Conservation (phyloP, 2,888 invertebrate species). For the Noctua fimbriata region DNA sequence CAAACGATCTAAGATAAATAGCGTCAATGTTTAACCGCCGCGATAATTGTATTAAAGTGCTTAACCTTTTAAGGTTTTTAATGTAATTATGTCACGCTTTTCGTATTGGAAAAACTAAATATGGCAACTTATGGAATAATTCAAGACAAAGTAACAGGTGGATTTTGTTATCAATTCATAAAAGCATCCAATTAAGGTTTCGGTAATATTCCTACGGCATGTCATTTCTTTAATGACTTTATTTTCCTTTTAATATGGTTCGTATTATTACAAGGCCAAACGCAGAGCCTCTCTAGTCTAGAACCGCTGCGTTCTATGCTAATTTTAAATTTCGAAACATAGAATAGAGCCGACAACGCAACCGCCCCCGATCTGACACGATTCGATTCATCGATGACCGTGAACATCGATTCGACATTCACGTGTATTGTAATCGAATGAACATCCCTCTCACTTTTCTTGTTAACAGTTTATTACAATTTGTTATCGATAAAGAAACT, state of each 20-base stretch:
- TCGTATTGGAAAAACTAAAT: constrained; percentile 15
- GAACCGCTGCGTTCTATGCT: constrained; percentile 27
- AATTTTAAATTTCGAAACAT: constrained; percentile 63
- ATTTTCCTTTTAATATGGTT: constrained; percentile 13
- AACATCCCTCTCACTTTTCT: constrained; percentile 75
- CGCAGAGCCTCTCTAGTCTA: constrained; percentile 34
- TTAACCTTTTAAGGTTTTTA: constrained; percentile 53
- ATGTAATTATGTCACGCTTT: constrained; percentile 50
- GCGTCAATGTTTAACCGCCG: constrained; percentile 43
- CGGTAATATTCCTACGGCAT: not conserved
- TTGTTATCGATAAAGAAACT: constrained; percentile 2
- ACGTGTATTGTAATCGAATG: constrained; percentile 67
- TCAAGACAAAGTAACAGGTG: constrained; percentile 17
- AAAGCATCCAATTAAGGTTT: constrained; percentile 12
- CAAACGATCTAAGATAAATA: constrained; percentile 57
- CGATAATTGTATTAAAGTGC: constrained; percentile 58
- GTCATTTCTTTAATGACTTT: constrained; percentile 10
- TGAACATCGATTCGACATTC: constrained; percentile 77
- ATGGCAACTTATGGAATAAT: constrained; percentile 9
- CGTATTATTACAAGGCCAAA: constrained; percentile 24
- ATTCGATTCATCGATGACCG: constrained; percentile 69
- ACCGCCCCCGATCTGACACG: constrained; percentile 68
- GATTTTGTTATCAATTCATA: constrained; percentile 22
- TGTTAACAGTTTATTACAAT: constrained; percentile 43
- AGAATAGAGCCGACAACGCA: constrained; percentile 57